Percentiles rank a stretch among this genome's conserved stretches.
These are phyloP conservation scores for Actinernus sp. DNA, from an alignment of 92 coral and sea anemone species.

Conservation along the genomic window DNA sequence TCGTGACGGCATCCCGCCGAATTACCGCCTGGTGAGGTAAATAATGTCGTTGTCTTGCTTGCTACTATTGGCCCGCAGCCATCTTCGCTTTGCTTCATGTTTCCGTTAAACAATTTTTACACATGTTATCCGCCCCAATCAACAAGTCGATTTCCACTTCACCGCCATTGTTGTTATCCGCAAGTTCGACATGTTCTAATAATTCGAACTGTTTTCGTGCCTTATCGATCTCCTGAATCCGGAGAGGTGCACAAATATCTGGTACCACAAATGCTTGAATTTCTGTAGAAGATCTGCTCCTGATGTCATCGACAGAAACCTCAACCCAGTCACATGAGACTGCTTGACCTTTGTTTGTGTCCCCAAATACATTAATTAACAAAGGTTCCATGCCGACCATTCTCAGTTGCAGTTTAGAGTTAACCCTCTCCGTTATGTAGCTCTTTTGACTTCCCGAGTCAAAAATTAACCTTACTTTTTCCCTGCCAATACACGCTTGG, in stretches of 20 bases:
- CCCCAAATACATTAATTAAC: slow-evolving; percentile 44
- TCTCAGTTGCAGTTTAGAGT: slow-evolving; percentile 17
- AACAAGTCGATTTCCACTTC: slow-evolving; percentile 5
- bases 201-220: slow-evolving; percentile 3
- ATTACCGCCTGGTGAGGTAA: too few species aligned
- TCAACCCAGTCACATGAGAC: slow-evolving; percentile 19
- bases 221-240: slow-evolving; percentile 6
- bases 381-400: too few species aligned
- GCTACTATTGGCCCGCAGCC: slow-evolving; percentile 41
- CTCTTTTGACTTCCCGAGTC: slow-evolving; percentile 41
- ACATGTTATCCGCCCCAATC: slow-evolving; percentile 20
- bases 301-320: slow-evolving; percentile 12
- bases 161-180: slow-evolving; percentile 11
- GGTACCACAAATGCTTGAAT: slow-evolving; percentile 45
- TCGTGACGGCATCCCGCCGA: too few species aligned
- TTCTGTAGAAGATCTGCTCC: slow-evolving; percentile 1
- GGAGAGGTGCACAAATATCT: slow-evolving; percentile 25
- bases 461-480: slow-evolving; percentile 7
- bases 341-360: slow-evolving; percentile 12
- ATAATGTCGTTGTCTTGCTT: too few species aligned
- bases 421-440: slow-evolving; percentile 29
- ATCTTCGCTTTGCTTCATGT: slow-evolving; percentile 13
- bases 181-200: slow-evolving; percentile 5
- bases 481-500: too few species aligned
- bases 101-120: slow-evolving; percentile 30